Evolutionary conservation across 2,888 invertebrate genomes (phyloP).

Genomic region (Zygogramma bicolorata): DNA sequence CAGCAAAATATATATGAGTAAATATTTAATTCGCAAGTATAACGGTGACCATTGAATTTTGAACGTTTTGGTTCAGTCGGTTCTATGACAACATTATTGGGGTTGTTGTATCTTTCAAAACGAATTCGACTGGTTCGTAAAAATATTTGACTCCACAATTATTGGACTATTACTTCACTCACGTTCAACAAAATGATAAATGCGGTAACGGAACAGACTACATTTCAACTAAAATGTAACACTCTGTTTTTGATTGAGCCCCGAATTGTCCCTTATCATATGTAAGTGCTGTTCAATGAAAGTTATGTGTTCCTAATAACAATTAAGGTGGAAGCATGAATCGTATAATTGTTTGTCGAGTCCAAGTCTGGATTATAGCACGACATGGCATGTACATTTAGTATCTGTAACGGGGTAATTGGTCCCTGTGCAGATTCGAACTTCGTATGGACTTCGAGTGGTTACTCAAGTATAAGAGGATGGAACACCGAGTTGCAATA

Average conservation of each 20-base stretch:
- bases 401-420: constrained; percentile 22
- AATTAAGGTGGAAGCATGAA: constrained; percentile 15
- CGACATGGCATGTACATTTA: constrained; percentile 20
- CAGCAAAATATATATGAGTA: too few relatives aligned
- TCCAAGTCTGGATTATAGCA: constrained; percentile 18
- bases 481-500: neutral
- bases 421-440: neutral
- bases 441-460: neutral
- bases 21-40: too few relatives aligned
- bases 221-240: neutral
- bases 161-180: neutral
- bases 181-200: neutral
- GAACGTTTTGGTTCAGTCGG: too few relatives aligned
- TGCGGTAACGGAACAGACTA: neutral
- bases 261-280: constrained; percentile 7
- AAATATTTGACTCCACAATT: neutral
- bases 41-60: too few relatives aligned
- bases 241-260: constrained; percentile 2
- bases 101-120: too few relatives aligned
- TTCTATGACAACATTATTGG: too few relatives aligned
- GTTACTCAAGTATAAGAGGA: neutral
- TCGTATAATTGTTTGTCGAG: constrained; percentile 19
- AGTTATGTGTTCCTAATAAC: constrained; percentile 11
- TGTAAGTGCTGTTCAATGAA: constrained; percentile 16
- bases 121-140: neutral